These are phyloP conservation scores for Phoeniculus purpureus DNA, from an alignment of 2,797 vertebrate genomes.

Conservation along the genomic window DNA sequence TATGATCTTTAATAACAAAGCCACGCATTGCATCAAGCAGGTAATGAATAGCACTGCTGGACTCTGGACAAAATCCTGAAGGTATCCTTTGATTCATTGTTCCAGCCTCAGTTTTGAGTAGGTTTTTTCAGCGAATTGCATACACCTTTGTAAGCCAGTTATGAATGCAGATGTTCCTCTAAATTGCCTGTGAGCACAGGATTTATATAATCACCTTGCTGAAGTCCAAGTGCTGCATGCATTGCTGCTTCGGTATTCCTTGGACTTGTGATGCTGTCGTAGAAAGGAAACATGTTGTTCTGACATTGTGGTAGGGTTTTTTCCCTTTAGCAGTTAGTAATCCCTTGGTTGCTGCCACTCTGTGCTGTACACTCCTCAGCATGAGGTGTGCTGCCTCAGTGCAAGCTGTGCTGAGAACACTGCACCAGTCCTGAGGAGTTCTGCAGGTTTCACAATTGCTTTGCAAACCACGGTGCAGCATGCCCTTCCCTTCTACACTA, in stretches of 20 bases:
- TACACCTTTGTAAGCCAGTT: neutral
- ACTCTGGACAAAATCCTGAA: neutral
- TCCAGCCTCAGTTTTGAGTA: neutral
- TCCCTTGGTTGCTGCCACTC: conserved; percentile 15
- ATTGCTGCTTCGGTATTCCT: neutral
- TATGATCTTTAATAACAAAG: neutral
- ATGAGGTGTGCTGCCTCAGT: neutral
- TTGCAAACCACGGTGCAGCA: neutral
- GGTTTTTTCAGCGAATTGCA: neutral
- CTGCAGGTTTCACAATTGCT: neutral
- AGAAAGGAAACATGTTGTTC: neutral
- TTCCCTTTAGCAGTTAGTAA: conserved; percentile 7
- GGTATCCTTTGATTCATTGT: neutral
- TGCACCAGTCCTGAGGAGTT: neutral
- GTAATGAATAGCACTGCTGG: neutral
- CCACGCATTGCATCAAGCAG: neutral
- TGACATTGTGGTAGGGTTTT: neutral
- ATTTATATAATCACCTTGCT: neutral
- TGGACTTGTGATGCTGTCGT: conserved; percentile 9
- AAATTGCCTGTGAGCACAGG: neutral
- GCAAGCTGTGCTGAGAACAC: neutral
- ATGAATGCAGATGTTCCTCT: neutral
- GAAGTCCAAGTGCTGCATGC: neutral
- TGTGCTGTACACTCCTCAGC: neutral
- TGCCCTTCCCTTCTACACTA: neutral